Evolutionary conservation across 1,140 invertebrate species (phyloP), one percentile per base, ranked within the genome.

Genomic region (Venturia canescens): DNA sequence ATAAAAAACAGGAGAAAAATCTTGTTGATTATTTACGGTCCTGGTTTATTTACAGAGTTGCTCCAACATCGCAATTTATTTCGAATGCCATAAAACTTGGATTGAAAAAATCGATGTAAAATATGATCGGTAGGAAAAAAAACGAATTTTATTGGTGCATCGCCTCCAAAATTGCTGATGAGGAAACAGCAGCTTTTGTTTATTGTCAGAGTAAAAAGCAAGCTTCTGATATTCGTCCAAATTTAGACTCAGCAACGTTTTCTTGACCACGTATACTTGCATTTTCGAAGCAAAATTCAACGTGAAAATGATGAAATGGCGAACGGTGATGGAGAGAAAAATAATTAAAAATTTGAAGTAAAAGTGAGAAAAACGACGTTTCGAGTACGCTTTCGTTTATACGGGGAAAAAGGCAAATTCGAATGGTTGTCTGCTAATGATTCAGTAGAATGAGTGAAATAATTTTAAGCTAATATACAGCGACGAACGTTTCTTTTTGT

Each of bases 241-340:
- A 44, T 13, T 31, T 38, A 31, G 67, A 38, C 15, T 38, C n/a
- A 38, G 31, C 31, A 38, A 16, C 3, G 38, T 38, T 70, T 38
- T 3, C 2, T 70, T 29, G 29, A 38, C 29, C 38, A 5, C 16
- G 7, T 9, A 21, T 2, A 4, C 38, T 1, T 44, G 13, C 3
- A 44, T 16, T 34, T n/a, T 34, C 7, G 6, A 31, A 18, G 67
- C 15, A n/a, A 15, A 70, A 31, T 31, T 3, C 38, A 38, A 2
- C 38, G 27, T 38, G 21, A 34, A 31, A n/a, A 38, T 29, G 27
- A 34, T n/a, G 16, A 18, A 34, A 34, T 31, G 67, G 53, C 18
- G 31, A 70, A 70, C 67, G 53, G n/a, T 57, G 53, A 9, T 57
- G n/a, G 53, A 57, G 31, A 70, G 31, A 13, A 70, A 31, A 70